phyloP scores from a whole-genome alignment of 2,113 vertebrate genomes.

The Salvelinus sp. region DNA sequence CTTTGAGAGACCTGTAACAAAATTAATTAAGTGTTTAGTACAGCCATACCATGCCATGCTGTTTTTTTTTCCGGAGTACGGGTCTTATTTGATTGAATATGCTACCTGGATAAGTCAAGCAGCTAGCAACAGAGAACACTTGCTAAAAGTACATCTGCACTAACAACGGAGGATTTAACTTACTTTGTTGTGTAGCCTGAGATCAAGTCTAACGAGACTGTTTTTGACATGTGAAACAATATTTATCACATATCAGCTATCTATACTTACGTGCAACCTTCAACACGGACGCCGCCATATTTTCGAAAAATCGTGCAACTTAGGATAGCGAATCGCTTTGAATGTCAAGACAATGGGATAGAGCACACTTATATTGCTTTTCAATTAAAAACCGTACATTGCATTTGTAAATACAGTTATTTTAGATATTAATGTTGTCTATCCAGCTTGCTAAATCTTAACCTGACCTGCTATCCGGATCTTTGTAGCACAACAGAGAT shows the following conservation, averaged over 20 bases:
- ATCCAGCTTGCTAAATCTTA: too few relatives aligned
- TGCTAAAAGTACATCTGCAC: neutral
- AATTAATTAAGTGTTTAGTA: conserved; percentile 14
- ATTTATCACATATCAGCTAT: neutral
- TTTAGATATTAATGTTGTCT: too few relatives aligned
- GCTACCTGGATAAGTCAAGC: neutral
- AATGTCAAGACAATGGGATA: too few relatives aligned
- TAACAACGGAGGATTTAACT: neutral
- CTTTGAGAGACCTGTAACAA: conserved; percentile 71
- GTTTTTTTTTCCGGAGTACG: too few relatives aligned
- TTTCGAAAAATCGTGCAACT: conserved; percentile 20
- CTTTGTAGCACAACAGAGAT: neutral
- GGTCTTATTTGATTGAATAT: neutral
- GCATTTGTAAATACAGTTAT: too few relatives aligned
- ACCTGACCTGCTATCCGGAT: conserved; percentile 46
- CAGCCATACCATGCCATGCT: too few relatives aligned
- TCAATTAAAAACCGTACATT: too few relatives aligned
- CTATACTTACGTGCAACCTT: conserved; percentile 74
- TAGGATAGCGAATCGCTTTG: neutral
- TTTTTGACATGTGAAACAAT: neutral
- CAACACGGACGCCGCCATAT: conserved; percentile 74
- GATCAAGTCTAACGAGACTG: neutral
- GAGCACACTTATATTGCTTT: too few relatives aligned
- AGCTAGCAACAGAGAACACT: neutral
- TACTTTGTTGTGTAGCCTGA: neutral